Conservation (phyloP, 2,797 vertebrate genomes). For the Gambelia wislizenii region DNA sequence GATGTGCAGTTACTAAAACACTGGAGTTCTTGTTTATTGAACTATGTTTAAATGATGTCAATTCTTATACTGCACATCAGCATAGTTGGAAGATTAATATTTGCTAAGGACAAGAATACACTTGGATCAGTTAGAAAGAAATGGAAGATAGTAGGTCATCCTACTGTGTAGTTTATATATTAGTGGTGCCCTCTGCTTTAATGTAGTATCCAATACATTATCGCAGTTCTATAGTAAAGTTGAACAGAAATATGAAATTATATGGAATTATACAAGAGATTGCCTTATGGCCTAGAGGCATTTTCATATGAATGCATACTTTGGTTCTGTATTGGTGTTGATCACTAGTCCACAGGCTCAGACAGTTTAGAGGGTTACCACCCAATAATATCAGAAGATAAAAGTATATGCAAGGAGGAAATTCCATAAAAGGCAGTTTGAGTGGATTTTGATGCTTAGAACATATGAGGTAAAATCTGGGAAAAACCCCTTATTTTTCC, state of each 20-base stretch:
- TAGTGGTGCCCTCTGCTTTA: background rate
- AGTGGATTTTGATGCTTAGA: background rate
- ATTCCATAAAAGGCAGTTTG: background rate
- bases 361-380: background rate
- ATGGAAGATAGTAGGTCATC: background rate
- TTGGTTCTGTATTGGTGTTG: background rate
- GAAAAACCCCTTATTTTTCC: background rate
- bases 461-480: background rate
- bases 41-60: background rate
- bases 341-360: background rate
- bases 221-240: background rate
- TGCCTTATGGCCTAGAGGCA: background rate
- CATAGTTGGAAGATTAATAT: background rate
- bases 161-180: background rate
- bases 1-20: background rate
- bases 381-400: background rate
- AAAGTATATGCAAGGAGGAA: background rate
- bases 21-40: background rate
- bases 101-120: background rate
- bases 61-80: background rate
- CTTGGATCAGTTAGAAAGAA: background rate
- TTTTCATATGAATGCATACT: conserved; percentile 11
- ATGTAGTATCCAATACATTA: background rate
- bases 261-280: background rate
- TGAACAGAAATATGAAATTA: background rate